These are phyloP conservation scores for Nomada ferruginata DNA, from an alignment of 2,888 invertebrate genomes.

Conservation along the genomic window DNA sequence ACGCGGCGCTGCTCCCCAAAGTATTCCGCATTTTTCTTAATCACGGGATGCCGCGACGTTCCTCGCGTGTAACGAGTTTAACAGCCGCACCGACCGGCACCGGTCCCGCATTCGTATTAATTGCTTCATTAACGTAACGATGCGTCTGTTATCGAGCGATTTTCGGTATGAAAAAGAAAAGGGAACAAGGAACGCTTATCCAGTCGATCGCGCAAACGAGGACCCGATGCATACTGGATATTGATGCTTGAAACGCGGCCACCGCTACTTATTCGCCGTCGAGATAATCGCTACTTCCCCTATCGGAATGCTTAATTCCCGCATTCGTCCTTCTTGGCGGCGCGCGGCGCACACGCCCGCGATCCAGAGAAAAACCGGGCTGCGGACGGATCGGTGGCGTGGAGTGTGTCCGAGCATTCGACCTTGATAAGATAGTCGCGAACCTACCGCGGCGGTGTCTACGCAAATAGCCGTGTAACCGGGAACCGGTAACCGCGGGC, in stretches of 20 bases:
- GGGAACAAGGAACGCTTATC: constrained; percentile 41
- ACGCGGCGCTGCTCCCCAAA: constrained; percentile 9
- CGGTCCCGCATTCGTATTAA: constrained; percentile 51
- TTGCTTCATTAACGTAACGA: constrained; percentile 66
- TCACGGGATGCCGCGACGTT: constrained; percentile 34
- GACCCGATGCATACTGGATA: constrained; percentile 40
- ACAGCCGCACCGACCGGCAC: constrained; percentile 17
- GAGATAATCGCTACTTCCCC: constrained; percentile 54
- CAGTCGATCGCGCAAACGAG: constrained; percentile 55
- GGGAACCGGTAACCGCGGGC: constrained; percentile 69
- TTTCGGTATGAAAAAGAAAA: constrained; percentile 52
- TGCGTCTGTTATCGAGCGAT: constrained; percentile 55
- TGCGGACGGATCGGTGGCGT: constrained; percentile 62
- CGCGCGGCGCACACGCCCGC: constrained; percentile 2
- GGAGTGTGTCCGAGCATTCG: constrained; percentile 68
- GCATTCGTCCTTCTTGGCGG: constrained; percentile 31
- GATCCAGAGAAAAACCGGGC: constrained; percentile 44
- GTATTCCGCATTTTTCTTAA: constrained; percentile 45
- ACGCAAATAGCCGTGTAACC: constrained; percentile 64
- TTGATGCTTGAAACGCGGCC: constrained; percentile 50
- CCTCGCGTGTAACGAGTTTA: constrained; percentile 46
- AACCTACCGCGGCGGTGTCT: constrained; percentile 63
- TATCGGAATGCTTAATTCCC: constrained; percentile 60
- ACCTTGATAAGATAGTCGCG: constrained; percentile 75
- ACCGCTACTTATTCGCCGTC: constrained; percentile 38